Conservation (phyloP, 2,888 invertebrate genomes). For the Eristalis intricaria region DNA sequence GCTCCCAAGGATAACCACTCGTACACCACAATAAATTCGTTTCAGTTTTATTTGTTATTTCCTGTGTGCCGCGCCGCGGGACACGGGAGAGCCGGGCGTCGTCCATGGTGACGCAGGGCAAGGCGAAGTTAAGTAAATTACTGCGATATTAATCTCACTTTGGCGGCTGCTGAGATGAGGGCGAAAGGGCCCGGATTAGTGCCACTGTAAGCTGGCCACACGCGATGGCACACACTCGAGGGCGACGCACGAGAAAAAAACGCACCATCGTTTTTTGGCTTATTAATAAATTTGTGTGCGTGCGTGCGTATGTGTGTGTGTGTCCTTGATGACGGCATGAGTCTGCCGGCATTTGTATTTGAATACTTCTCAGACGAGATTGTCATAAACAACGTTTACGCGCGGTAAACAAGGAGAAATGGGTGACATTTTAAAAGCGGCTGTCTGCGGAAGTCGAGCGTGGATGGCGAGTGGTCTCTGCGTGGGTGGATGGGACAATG, state of each 20-base stretch:
- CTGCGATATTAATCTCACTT: slow-evolving; percentile 55
- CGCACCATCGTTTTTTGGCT: neutral
- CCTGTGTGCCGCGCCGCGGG: neutral
- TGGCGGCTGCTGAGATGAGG: slow-evolving; percentile 10
- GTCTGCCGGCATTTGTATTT: slow-evolving; percentile 28
- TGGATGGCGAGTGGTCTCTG: neutral
- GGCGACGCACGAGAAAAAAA: neutral
- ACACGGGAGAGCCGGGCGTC: neutral
- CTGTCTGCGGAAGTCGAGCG: slow-evolving; percentile 1
- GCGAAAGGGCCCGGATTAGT: slow-evolving; percentile 5
- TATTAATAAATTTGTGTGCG: slow-evolving; percentile 48
- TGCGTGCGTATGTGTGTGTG: neutral
- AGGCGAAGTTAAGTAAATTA: slow-evolving; percentile 55
- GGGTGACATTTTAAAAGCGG: slow-evolving; percentile 21
- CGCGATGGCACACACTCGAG: slow-evolving; percentile 18
- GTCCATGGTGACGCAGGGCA: neutral
- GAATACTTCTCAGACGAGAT: slow-evolving; percentile 7
- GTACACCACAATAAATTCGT: slow-evolving; percentile 34
- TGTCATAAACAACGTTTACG: slow-evolving; percentile 52
- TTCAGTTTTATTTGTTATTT: slow-evolving; percentile 3
- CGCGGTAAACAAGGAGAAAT: slow-evolving; percentile 43
- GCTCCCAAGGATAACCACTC: slow-evolving; percentile 24
- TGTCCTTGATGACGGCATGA: slow-evolving; percentile 2
- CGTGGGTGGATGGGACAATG: neutral
- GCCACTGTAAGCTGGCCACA: slow-evolving; percentile 1